Percentiles rank a stretch among this genome's conserved stretches.
These are phyloP conservation scores for Amblyjoppa fuscipennis DNA, from an alignment of 2,888 invertebrate species.

Conservation along the genomic window DNA sequence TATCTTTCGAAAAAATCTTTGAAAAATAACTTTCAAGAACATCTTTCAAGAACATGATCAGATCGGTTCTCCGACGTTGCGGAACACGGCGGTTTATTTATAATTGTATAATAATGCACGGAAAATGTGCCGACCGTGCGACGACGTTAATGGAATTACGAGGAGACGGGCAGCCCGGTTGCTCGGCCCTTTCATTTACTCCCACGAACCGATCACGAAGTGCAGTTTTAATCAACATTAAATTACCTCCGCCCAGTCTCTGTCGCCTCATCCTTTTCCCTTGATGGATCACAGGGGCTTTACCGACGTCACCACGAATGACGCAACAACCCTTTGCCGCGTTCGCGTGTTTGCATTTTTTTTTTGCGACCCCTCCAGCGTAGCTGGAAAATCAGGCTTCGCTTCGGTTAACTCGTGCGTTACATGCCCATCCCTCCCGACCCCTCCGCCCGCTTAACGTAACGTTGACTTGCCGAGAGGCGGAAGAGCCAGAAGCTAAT, in stretches of 20 bases:
- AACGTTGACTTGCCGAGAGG: too few relatives aligned
- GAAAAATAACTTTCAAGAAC: too few relatives aligned
- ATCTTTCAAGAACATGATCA: conserved; percentile 1
- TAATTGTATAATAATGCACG: conserved; percentile 22
- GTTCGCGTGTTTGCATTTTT: neutral
- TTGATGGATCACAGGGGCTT: neutral
- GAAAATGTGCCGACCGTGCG: conserved; percentile 14
- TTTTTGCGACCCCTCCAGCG: neutral
- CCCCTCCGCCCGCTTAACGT: too few relatives aligned
- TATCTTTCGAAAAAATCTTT: too few relatives aligned
- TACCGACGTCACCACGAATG: conserved; percentile 1
- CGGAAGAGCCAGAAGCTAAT: neutral
- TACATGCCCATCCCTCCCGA: neutral
- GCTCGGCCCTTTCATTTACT: neutral
- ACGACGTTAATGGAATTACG: conserved; percentile 9
- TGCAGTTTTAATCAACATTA: conserved; percentile 4
- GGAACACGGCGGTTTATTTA: conserved; percentile 6
- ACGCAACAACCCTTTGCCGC: conserved; percentile 10
- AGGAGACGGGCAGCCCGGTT: neutral
- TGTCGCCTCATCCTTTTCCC: neutral
- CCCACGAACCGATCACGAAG: neutral
- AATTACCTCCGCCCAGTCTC: conserved; percentile 1
- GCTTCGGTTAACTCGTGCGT: neutral
- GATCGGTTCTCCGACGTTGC: conserved; percentile 33
- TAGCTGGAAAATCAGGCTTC: neutral